These are phyloP conservation scores for Urocyon cinereoargenteus DNA, from an alignment of 2,797 vertebrate genomes.

Conservation along the genomic window DNA sequence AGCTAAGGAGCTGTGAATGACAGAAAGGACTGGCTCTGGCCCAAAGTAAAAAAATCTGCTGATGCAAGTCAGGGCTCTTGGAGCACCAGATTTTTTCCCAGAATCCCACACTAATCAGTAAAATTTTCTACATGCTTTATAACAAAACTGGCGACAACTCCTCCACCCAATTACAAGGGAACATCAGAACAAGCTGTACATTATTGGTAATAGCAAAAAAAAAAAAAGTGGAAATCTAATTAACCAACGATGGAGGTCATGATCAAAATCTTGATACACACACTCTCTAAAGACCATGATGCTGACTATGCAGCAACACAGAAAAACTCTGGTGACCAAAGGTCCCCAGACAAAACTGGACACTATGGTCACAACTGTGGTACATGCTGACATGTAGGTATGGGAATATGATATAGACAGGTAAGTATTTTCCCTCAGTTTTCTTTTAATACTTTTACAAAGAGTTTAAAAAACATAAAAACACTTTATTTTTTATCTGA, in stretches of 20 bases:
- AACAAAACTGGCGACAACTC: background rate
- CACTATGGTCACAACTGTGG: background rate
- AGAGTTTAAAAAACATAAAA: slow-evolving; percentile 36
- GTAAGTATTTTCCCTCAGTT: background rate
- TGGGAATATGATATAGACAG: background rate
- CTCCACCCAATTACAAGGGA: background rate
- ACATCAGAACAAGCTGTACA: slow-evolving; percentile 1
- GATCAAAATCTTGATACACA: slow-evolving; percentile 8
- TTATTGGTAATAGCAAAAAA: slow-evolving; percentile 28
- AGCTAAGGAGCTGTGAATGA: slow-evolving; percentile 3
- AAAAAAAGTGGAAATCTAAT: slow-evolving; percentile 23
- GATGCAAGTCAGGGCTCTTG: background rate
- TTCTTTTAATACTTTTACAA: slow-evolving; percentile 10
- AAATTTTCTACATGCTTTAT: background rate
- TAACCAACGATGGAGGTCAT: background rate
- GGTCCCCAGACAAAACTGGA: slow-evolving; percentile 9
- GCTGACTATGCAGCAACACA: background rate
- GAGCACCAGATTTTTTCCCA: background rate
- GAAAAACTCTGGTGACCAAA: slow-evolving; percentile 19
- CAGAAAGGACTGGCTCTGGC: background rate
- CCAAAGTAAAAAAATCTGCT: background rate
- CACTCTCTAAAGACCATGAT: background rate
- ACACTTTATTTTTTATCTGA: background rate
- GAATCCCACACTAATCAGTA: background rate
- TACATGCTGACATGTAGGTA: background rate